Percentiles rank a stretch among this genome's conserved stretches.
phyloP scores from a whole-genome alignment of 2,888 invertebrate species.

The Archips crataeganus region DNA sequence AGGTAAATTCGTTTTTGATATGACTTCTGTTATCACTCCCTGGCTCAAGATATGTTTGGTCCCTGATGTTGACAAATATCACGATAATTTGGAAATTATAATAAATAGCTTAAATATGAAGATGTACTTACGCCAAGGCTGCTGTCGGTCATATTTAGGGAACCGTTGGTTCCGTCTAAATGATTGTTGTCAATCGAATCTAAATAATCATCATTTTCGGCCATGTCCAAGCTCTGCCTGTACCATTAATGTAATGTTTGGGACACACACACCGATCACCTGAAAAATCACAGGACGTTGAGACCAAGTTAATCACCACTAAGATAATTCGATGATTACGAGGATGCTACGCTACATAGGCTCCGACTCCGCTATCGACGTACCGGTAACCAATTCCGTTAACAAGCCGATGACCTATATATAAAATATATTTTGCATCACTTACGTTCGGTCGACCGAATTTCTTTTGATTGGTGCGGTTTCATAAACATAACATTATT shows the following conservation, averaged over 20 bases:
- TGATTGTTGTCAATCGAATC: constrained; percentile 83
- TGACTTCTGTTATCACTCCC: neutral
- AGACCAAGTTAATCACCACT: constrained; percentile 44
- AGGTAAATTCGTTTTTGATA: neutral
- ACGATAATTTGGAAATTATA: neutral
- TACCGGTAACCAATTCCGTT: constrained; percentile 83
- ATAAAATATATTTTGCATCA: constrained; percentile 67
- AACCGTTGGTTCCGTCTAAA: constrained; percentile 88
- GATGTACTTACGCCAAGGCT: constrained; percentile 76
- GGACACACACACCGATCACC: constrained; percentile 57
- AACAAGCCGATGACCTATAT: constrained; percentile 66
- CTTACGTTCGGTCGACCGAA: constrained; percentile 51
- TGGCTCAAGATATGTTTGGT: neutral
- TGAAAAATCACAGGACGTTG: constrained; percentile 53
- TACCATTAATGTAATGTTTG: constrained; percentile 63
- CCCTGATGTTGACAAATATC: constrained; percentile 20
- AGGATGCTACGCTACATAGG: constrained; percentile 54
- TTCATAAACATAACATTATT: constrained; percentile 59
- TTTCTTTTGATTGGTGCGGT: constrained; percentile 53
- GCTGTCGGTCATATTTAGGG: constrained; percentile 81
- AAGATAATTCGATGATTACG: constrained; percentile 55
- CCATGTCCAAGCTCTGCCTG: constrained; percentile 70
- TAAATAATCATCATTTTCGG: constrained; percentile 83
- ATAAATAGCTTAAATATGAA: neutral
- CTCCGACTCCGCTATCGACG: constrained; percentile 58